A percentile compares a stretch with the other conserved stretches of the same genome.
phyloP scores from a whole-genome alignment of 2,113 vertebrate species.

The Trogon surrucura region DNA sequence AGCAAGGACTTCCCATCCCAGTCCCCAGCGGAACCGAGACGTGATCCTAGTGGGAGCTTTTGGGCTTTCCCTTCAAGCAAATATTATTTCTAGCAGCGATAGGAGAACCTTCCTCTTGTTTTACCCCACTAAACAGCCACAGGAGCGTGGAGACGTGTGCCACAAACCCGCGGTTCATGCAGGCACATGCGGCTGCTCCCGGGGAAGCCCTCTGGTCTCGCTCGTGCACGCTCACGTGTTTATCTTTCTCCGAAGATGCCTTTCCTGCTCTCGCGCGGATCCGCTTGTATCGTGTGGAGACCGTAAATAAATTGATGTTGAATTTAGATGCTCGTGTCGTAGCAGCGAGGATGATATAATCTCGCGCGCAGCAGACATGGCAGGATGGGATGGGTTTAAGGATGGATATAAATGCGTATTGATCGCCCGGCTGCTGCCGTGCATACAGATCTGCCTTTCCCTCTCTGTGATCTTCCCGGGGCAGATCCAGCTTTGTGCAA shows the following conservation, averaged over 20 bases:
- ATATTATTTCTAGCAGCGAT: neutral
- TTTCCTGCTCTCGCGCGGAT: neutral
- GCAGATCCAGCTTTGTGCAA: neutral
- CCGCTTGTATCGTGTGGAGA: neutral
- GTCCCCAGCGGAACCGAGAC: rapidly evolving
- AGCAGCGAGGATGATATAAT: constrained; percentile 3
- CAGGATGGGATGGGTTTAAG: neutral
- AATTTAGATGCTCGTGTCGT: neutral
- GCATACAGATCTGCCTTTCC: neutral
- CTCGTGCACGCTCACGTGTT: neutral
- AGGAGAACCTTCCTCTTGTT: neutral
- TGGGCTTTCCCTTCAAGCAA: neutral
- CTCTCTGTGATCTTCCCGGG: neutral
- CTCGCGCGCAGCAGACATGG: neutral
- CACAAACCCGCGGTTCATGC: rapidly evolving
- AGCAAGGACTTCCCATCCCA: neutral
- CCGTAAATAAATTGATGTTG: constrained; percentile 54
- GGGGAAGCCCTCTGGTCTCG: neutral
- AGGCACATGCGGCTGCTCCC: rapidly evolving
- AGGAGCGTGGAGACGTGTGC: rapidly evolving
- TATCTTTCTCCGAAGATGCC: neutral
- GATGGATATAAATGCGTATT: neutral
- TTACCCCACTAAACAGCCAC: neutral
- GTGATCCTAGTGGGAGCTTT: neutral
- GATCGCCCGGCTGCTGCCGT: neutral